phyloP scores from a whole-genome alignment of 2,888 invertebrate species.

The Protodeltote pygarga region DNA sequence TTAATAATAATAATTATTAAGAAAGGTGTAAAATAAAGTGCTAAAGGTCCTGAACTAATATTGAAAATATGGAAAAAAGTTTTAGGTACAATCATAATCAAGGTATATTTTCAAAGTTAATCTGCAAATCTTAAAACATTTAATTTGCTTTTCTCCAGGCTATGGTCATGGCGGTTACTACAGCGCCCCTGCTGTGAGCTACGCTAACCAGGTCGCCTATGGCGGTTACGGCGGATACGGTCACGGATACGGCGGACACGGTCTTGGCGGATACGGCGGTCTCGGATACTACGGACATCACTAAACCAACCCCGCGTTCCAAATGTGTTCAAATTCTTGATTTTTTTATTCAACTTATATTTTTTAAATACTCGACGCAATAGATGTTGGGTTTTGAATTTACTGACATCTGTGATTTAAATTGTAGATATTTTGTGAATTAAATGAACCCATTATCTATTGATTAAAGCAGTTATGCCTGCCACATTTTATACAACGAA shows the following conservation, averaged over 20 bases:
- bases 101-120: too few relatives aligned
- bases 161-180: constrained; percentile 51
- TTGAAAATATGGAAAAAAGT: too few relatives aligned
- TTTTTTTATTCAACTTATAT: constrained; percentile 9
- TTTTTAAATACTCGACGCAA: constrained; percentile 49
- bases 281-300: constrained; percentile 61
- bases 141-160: constrained; percentile 49
- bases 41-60: too few relatives aligned
- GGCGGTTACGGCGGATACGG: constrained; percentile 60
- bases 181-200: constrained; percentile 57
- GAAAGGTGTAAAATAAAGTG: too few relatives aligned
- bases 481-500: constrained; percentile 56
- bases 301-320: constrained; percentile 48
- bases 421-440: constrained; percentile 7
- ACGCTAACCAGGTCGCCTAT: constrained; percentile 52
- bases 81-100: too few relatives aligned
- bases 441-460: constrained; percentile 13
- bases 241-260: constrained; percentile 55
- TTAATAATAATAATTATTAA: too few relatives aligned
- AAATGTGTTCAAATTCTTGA: constrained; percentile 28
- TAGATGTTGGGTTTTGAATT: constrained; percentile 26
- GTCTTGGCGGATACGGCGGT: constrained; percentile 48
- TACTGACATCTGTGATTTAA: constrained; percentile 33
- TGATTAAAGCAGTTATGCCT: constrained; percentile 12
- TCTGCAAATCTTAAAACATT: too few relatives aligned